phyloP scores from a whole-genome alignment of 2,113 vertebrate genomes.

The Xenus cinereus region DNA sequence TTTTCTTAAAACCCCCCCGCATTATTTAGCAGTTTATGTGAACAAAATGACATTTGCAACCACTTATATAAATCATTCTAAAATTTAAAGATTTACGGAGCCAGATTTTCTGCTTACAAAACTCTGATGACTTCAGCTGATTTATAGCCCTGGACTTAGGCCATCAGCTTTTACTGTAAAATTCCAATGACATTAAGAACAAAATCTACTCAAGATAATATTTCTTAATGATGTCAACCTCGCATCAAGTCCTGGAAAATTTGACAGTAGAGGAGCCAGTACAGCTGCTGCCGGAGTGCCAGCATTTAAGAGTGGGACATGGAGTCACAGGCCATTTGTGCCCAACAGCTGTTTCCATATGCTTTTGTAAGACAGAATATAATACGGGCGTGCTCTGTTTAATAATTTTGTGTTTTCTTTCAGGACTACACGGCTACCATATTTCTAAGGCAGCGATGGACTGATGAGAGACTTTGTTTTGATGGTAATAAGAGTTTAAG shows the following conservation, averaged over 20 bases:
- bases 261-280: background rate
- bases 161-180: background rate
- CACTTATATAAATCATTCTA: background rate
- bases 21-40: background rate
- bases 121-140: background rate
- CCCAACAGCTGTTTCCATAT: background rate
- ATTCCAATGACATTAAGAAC: background rate
- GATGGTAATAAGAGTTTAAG: slow-evolving; percentile 90
- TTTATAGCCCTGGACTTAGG: background rate
- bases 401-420: background rate
- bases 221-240: background rate
- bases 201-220: background rate
- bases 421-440: slow-evolving; percentile 91
- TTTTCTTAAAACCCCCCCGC: too few species aligned
- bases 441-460: slow-evolving; percentile 90
- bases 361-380: background rate
- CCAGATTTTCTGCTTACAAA: slow-evolving; percentile 7
- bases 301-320: background rate
- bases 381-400: background rate
- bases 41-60: background rate
- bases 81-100: background rate
- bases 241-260: background rate
- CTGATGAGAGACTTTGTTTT: slow-evolving; percentile 87
- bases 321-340: background rate
- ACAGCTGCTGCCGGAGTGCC: background rate